Evolutionary conservation across 2,797 vertebrate species (phyloP).

Genomic region (Schizopygopsis pylzovi): DNA sequence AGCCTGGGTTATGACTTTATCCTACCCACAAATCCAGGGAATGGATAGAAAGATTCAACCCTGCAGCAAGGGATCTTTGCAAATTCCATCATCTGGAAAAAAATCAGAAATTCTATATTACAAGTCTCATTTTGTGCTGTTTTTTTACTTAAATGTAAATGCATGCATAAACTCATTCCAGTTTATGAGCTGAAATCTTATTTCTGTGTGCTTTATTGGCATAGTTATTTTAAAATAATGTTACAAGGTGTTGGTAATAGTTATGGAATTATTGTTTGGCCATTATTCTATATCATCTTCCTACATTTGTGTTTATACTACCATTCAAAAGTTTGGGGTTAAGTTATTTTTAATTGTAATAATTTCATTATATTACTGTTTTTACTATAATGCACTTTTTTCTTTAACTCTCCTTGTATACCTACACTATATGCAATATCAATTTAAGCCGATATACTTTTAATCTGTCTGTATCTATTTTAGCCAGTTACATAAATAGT

Average conservation of each 20-base stretch:
- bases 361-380: neutral
- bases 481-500: neutral
- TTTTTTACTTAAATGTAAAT: neutral
- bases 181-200: neutral
- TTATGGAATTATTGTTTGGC: neutral
- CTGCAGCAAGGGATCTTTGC: neutral
- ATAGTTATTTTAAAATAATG: neutral
- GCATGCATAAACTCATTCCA: neutral
- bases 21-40: conserved; percentile 23
- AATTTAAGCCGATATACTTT: neutral
- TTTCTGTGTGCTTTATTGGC: neutral
- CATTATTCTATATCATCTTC: neutral
- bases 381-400: neutral
- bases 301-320: neutral
- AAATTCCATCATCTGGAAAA: conserved; percentile 6
- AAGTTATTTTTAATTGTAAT: neutral
- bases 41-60: neutral
- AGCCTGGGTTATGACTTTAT: conserved; percentile 25
- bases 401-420: neutral
- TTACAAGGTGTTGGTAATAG: neutral
- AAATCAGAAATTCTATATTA: neutral
- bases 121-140: neutral
- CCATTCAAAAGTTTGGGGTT: neutral
- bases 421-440: neutral
- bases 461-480: neutral